Conservation (phyloP, 2,888 invertebrate genomes). For the Parnassius mnemosyne region DNA sequence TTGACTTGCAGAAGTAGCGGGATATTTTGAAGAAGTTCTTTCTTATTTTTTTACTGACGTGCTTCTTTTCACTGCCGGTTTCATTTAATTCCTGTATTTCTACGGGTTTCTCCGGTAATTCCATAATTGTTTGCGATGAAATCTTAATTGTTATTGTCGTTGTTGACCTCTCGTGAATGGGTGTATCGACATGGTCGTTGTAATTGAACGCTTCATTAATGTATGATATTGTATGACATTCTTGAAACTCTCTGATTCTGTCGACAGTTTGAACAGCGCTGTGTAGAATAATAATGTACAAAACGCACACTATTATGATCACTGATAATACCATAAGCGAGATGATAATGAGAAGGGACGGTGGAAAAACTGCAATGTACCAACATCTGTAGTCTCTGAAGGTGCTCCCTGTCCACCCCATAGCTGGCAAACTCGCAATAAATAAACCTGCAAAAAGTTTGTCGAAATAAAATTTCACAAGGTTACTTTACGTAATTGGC, state of each 20-base stretch:
- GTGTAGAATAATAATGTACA: slow-evolving; percentile 79
- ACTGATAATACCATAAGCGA: slow-evolving; percentile 72
- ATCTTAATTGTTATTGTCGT: slow-evolving; percentile 43
- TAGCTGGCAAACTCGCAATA: slow-evolving; percentile 51
- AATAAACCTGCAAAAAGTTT: slow-evolving; percentile 47
- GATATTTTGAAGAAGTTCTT: slow-evolving; percentile 37
- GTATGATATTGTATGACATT: slow-evolving; percentile 40
- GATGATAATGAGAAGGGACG: slow-evolving; percentile 69
- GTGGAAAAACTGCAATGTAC: slow-evolving; percentile 79
- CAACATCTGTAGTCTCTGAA: slow-evolving; percentile 77
- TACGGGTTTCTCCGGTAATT: slow-evolving; percentile 29
- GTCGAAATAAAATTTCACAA: too few species aligned
- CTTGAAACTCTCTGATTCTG: slow-evolving; percentile 62
- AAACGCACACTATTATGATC: slow-evolving; percentile 52
- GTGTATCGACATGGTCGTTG: slow-evolving; percentile 45
- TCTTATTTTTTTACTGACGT: slow-evolving; percentile 29
- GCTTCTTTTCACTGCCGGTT: slow-evolving; percentile 31
- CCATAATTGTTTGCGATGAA: slow-evolving; percentile 38
- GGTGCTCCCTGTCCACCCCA: slow-evolving; percentile 67
- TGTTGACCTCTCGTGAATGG: slow-evolving; percentile 33
- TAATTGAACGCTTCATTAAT: slow-evolving; percentile 33
- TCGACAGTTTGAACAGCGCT: slow-evolving; percentile 76
- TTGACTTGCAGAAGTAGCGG: slow-evolving; percentile 36
- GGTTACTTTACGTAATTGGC: too few species aligned
- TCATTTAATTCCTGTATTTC: slow-evolving; percentile 36